A percentile compares a stretch with the other conserved stretches of the same genome.
Evolutionary conservation across 2,888 invertebrate genomes (phyloP).

Genomic region (Celastrina argiolus): DNA sequence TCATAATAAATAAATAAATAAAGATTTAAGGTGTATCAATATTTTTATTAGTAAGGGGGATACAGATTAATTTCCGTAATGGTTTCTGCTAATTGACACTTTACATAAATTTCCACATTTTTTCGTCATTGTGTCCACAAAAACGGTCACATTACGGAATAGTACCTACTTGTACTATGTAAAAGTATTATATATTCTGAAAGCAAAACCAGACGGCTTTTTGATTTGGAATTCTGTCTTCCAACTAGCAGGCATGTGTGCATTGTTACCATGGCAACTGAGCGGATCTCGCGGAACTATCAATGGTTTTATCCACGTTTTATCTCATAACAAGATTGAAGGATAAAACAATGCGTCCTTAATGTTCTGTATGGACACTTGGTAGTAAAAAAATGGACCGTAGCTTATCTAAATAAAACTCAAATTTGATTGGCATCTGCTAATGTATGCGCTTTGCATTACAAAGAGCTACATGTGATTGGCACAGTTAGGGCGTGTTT

Average conservation of each 20-base stretch:
- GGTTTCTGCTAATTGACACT: too few relatives aligned
- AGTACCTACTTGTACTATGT: background rate
- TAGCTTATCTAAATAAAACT: background rate
- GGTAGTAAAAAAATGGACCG: background rate
- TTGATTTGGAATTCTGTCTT: background rate
- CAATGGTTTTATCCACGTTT: constrained; percentile 12
- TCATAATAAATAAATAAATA: too few relatives aligned
- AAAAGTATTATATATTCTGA: background rate
- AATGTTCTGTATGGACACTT: background rate
- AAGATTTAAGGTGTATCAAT: too few relatives aligned
- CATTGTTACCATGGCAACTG: background rate
- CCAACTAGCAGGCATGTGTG: background rate
- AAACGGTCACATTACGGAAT: background rate
- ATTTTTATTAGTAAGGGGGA: too few relatives aligned
- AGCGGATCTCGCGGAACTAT: background rate
- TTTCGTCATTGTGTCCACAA: too few relatives aligned
- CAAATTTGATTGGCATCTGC: background rate
- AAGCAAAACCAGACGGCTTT: background rate
- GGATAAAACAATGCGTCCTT: constrained; percentile 12
- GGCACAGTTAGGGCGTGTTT: constrained; percentile 21
- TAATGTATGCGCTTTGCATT: constrained; percentile 24
- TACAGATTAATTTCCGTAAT: too few relatives aligned
- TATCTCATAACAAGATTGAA: constrained; percentile 20
- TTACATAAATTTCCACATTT: too few relatives aligned
- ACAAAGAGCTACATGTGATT: constrained; percentile 21